These are phyloP conservation scores for Myotis yumanensis DNA, from an alignment of 2,113 vertebrate species.

Conservation along the genomic window DNA sequence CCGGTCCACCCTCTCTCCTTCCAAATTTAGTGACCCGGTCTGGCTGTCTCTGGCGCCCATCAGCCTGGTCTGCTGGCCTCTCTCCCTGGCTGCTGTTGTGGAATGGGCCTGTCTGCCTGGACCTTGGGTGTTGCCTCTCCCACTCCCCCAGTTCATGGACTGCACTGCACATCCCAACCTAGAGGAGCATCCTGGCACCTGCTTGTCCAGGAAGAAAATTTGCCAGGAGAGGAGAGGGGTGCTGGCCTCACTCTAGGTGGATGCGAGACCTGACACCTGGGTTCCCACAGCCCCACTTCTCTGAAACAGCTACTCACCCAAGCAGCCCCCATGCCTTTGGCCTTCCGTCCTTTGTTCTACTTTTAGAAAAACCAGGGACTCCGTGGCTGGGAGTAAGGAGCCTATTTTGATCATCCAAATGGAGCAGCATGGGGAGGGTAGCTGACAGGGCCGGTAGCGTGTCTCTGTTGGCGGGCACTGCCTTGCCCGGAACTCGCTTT, in stretches of 20 bases:
- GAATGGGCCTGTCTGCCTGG: neutral
- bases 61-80: neutral
- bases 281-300: neutral
- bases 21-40: neutral
- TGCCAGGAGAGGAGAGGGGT: neutral
- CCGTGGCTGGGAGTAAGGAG: neutral
- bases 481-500: conserved; percentile 69
- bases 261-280: neutral
- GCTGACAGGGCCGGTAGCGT: neutral
- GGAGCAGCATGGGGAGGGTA: conserved; percentile 47
- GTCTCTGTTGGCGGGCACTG: conserved; percentile 65
- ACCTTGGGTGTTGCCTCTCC: neutral
- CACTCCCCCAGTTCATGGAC: no score
- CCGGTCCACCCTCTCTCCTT: neutral
- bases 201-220: neutral
- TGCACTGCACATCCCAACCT: fast-evolving
- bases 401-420: conserved; percentile 69
- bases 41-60: neutral
- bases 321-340: neutral
- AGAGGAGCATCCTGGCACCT: neutral
- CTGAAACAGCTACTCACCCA: neutral
- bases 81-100: neutral
- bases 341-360: conserved; percentile 19
- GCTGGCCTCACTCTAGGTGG: neutral
- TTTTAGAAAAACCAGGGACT: conserved; percentile 61